phyloP scores from a whole-genome alignment of 1,140 invertebrate species.

The Brachionus rubens region DNA sequence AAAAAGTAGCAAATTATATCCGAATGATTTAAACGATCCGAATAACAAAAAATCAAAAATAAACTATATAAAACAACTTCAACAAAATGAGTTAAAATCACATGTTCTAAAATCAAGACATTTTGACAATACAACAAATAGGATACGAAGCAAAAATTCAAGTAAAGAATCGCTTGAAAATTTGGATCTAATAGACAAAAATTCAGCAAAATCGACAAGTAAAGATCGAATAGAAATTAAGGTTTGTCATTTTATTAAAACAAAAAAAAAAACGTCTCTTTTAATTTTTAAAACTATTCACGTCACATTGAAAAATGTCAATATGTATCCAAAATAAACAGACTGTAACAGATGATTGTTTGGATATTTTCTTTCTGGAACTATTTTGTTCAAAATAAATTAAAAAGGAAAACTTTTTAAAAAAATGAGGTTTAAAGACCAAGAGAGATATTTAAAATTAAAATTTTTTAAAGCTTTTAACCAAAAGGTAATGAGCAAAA shows the following conservation, averaged over 20 bases:
- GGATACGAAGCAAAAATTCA: constrained; percentile 14
- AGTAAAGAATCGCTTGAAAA: constrained; percentile 24
- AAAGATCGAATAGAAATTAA: constrained; percentile 13
- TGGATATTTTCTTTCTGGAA: no score
- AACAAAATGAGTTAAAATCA: background rate
- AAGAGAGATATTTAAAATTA: no score
- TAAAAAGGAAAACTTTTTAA: no score
- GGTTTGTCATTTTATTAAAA: constrained; percentile 26
- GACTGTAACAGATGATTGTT: no score
- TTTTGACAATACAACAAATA: background rate
- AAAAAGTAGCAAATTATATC: constrained; percentile 11
- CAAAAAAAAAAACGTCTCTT: constrained; percentile 4
- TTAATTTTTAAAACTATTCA: background rate
- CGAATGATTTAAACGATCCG: background rate
- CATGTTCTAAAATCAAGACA: background rate
- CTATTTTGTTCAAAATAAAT: no score
- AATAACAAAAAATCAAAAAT: background rate
- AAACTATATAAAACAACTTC: constrained; percentile 12
- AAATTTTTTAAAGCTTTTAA: no score
- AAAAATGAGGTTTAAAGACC: no score
- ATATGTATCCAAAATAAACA: no score
- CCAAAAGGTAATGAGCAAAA: no score
- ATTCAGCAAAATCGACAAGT: background rate
- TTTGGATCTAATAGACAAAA: constrained; percentile 9
- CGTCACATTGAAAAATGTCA: background rate